Evolutionary conservation across 2,888 invertebrate species (phyloP), one percentile per base, ranked within the genome.

Genomic region (Melipona bicolor): DNA sequence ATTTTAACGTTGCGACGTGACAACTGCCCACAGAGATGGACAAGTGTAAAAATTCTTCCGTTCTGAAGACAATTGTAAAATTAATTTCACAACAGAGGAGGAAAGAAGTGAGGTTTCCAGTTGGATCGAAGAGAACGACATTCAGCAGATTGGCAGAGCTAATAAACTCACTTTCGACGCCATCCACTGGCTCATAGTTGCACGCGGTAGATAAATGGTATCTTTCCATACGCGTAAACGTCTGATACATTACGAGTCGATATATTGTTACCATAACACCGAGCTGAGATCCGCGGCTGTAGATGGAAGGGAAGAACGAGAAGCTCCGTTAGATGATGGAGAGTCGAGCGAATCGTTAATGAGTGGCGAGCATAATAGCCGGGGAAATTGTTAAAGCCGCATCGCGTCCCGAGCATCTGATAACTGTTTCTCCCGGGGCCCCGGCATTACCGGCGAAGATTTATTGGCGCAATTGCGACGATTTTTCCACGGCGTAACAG

Each of bases 371-470:
- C 71, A 88, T 88, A 88, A 88, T 86, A 74, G 79, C 86, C 77
- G 84, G 81, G 43, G 83, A 84, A 88, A 88, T 88, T 87, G 87
- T 88, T 87, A 87, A 88, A 80, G 80, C 77, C 72, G 74, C 84
- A 81, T 76, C 86, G 81, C 78, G 84, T 87, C 86, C 81, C 79
- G 74, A 79, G 72, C 78, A 64, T 79, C 81, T 81, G 86, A 88
- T 88, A 88, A 88, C 87, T 88, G 87, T 88, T 88, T 83, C 87
- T 86, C 75, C 72, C 36, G 78, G 79, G 77, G 61, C 27, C 52
- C 81, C 59, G 75, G 77, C 81, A 88, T 88, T 86, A 88, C 65
- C 81, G 70, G 61, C 76, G 81, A 78, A 82, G 86, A 88, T 88
- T 87, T 88, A 88, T 88, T 86, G 86, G 81, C 79, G 81, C 80